These are phyloP conservation scores for Choloepus didactylus DNA, from an alignment of 2,797 vertebrate species.

Conservation along the genomic window DNA sequence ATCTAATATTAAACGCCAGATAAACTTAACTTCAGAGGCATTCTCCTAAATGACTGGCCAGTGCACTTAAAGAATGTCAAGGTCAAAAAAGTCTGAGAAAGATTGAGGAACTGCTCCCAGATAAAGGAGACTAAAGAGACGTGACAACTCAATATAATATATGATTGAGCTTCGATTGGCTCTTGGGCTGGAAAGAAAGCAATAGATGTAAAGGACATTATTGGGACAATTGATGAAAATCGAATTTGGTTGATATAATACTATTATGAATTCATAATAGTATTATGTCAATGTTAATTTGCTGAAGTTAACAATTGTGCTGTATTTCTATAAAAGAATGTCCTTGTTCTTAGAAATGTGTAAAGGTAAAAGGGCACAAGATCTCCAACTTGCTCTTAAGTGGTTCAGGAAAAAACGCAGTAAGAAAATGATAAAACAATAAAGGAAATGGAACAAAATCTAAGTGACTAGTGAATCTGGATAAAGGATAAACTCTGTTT, in stretches of 20 bases:
- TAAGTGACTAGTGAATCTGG: not conserved
- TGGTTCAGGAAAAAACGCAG: not conserved
- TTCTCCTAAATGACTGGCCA: not conserved
- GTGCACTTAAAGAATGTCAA: constrained; percentile 30
- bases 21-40: not conserved
- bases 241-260: not conserved
- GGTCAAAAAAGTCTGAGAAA: constrained; percentile 18
- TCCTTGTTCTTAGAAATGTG: constrained; percentile 56
- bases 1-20: not conserved
- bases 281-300: not conserved
- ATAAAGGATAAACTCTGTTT: not conserved
- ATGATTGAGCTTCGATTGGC: not conserved
- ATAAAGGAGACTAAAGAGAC: not conserved
- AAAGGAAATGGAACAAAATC: not conserved
- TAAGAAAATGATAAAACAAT: not conserved
- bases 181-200: not conserved
- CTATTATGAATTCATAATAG: not conserved
- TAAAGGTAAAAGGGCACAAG: not conserved
- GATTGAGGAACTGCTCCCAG: not conserved
- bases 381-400: constrained; percentile 55
- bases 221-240: not conserved
- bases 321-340: constrained; percentile 33
- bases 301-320: not conserved
- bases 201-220: not conserved
- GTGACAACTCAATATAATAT: not conserved